phyloP scores from a whole-genome alignment of 2,888 invertebrate species.

The Pammene aurita region DNA sequence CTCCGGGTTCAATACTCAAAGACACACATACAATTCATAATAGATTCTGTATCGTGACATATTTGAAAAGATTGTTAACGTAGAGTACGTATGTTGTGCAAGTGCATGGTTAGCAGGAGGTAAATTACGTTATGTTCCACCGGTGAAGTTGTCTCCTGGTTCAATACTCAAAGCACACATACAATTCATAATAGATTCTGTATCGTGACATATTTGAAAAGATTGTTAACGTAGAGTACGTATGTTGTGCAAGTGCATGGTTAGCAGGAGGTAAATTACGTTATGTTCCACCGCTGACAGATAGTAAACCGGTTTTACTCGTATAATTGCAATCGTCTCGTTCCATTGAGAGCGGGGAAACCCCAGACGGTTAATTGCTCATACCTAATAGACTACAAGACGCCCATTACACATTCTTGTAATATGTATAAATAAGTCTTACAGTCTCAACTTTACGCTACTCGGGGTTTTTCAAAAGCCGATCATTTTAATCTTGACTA shows the following conservation, averaged over 20 bases:
- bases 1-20: no score
- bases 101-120: constrained; percentile 4
- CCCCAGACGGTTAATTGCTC: constrained; percentile 21
- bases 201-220: no score
- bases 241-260: background rate
- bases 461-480: constrained; percentile 1
- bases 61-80: no score
- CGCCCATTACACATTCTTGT: constrained; percentile 11
- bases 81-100: no score
- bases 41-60: no score
- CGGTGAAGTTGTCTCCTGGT: no score
- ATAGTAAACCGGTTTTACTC: constrained; percentile 18
- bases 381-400: constrained; percentile 27
- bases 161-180: no score
- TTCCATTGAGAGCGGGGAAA: constrained; percentile 25
- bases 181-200: no score
- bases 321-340: constrained; percentile 18
- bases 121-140: background rate
- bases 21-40: no score
- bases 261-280: constrained; percentile 1
- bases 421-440: background rate
- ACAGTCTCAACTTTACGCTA: background rate
- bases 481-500: background rate
- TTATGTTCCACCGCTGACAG: no score
- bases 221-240: no score